Percentiles rank a stretch among this genome's conserved stretches.
These are phyloP conservation scores for Ptilorrhoa leucosticta DNA, from an alignment of 2,113 vertebrate genomes.

Conservation along the genomic window DNA sequence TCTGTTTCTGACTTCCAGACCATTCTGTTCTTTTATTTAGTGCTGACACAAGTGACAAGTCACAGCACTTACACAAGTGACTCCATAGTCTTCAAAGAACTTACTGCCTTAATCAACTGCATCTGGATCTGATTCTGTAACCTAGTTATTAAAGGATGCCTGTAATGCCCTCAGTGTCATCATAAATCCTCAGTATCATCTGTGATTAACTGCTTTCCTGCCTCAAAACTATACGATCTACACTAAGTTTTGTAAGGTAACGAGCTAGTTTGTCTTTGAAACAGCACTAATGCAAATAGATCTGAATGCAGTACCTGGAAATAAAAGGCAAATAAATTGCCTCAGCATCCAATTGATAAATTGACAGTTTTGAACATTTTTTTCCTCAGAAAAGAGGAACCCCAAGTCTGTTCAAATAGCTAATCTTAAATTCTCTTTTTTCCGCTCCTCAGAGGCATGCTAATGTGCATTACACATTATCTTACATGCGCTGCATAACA, in stretches of 20 bases:
- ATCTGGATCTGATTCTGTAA: constrained; percentile 13
- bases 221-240: neutral
- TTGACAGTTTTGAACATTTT: neutral
- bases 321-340: neutral
- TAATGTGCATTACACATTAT: neutral
- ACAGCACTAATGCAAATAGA: neutral
- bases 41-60: constrained; percentile 5
- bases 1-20: neutral
- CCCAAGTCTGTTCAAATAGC: neutral
- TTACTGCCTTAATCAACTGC: neutral
- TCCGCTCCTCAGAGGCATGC: neutral
- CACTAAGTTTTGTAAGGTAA: neutral
- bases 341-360: neutral
- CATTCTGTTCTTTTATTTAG: neutral
- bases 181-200: neutral
- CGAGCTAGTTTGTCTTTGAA: neutral
- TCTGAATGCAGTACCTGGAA: neutral
- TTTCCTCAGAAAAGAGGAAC: neutral
- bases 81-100: neutral
- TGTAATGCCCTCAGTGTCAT: neutral
- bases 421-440: neutral
- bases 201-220: neutral
- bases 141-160: neutral
- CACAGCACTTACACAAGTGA: neutral
- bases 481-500: neutral